Percentiles rank a stretch among this genome's conserved stretches.
phyloP scores from a whole-genome alignment of 2,888 invertebrate species.

The Clitarchus hookeri region DNA sequence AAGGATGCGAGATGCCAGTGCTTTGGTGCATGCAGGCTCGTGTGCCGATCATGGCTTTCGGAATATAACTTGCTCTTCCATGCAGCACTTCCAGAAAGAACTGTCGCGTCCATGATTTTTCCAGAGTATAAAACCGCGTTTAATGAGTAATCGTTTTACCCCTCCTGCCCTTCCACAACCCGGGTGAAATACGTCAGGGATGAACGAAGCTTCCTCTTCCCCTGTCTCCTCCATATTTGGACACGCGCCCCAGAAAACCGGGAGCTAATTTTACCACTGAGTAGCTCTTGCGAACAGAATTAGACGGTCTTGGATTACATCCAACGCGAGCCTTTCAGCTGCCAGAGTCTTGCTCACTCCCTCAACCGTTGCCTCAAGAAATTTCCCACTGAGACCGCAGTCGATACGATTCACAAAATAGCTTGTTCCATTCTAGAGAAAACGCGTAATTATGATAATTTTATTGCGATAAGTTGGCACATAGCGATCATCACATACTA shows the following conservation, averaged over 20 bases:
- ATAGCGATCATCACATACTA: no score
- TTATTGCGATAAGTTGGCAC: no score
- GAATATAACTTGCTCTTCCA: neutral
- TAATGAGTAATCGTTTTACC: conserved; percentile 22
- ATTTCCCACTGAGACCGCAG: neutral
- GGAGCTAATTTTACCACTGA: conserved; percentile 35
- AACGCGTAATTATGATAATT: no score
- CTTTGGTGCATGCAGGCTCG: conserved; percentile 44
- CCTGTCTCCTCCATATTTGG: conserved; percentile 48
- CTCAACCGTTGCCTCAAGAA: neutral
- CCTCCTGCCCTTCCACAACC: neutral
- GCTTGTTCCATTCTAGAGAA: neutral
- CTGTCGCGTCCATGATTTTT: neutral
- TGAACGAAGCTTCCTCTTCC: conserved; percentile 30
- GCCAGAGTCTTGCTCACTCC: conserved; percentile 22
- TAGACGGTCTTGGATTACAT: conserved; percentile 32
- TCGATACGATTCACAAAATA: neutral
- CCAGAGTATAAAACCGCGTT: neutral
- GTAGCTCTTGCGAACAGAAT: conserved; percentile 28
- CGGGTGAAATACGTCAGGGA: neutral
- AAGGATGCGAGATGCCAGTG: conserved; percentile 36
- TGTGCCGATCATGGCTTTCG: conserved; percentile 48
- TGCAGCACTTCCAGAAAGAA: conserved; percentile 16
- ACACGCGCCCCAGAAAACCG: conserved; percentile 38
- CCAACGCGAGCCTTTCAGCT: conserved; percentile 21